A percentile compares a stretch with the other conserved stretches of the same genome.
These are phyloP conservation scores for Orthonyx spaldingii DNA, from an alignment of 2,113 vertebrate species.

Conservation along the genomic window DNA sequence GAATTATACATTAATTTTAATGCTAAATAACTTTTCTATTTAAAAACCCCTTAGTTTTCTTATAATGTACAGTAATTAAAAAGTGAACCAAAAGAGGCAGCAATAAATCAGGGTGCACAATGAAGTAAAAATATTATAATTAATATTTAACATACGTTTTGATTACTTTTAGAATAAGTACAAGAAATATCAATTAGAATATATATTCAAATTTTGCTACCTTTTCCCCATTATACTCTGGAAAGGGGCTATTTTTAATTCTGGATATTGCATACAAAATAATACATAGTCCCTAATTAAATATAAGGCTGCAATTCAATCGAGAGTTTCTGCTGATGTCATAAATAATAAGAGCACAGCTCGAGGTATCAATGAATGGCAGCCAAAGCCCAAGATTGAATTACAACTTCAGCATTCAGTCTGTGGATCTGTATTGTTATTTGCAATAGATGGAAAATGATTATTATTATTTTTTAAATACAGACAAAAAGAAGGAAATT, in stretches of 20 bases:
- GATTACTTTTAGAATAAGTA: conserved; percentile 79
- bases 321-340: conserved; percentile 81
- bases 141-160: conserved; percentile 83
- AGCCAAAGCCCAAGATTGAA: conserved; percentile 74
- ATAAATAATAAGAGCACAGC: conserved; percentile 77
- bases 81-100: conserved; percentile 76
- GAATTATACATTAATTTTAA: conserved; percentile 77
- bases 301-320: conserved; percentile 78
- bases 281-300: conserved; percentile 81
- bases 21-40: conserved; percentile 75
- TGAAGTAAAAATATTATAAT: conserved; percentile 79
- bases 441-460: conserved; percentile 82
- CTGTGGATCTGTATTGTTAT: conserved; percentile 78
- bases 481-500: conserved; percentile 79
- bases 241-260: conserved; percentile 81
- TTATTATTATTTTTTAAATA: conserved; percentile 85
- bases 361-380: conserved; percentile 74
- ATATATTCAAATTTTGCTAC: conserved; percentile 79
- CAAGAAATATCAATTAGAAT: conserved; percentile 83
- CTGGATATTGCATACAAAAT: conserved; percentile 79
- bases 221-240: conserved; percentile 69
- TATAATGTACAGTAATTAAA: conserved; percentile 78
- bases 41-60: conserved; percentile 75
- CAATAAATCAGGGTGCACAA: conserved; percentile 81
- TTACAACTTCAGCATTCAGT: conserved; percentile 76